Evolutionary conservation across 2,888 invertebrate genomes (phyloP).

Genomic region (Lymantria monacha): DNA sequence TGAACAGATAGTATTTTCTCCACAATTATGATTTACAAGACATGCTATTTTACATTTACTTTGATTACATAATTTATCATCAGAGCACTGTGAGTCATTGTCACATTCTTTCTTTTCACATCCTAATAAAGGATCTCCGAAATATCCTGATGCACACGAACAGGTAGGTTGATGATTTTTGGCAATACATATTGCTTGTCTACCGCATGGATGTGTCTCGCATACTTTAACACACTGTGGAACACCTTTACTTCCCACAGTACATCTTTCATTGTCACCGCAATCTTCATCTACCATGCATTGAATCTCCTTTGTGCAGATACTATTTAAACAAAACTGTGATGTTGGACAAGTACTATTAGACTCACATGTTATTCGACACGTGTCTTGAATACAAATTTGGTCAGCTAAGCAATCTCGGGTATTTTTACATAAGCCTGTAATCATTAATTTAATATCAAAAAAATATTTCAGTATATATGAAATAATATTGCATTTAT

Average conservation of each 20-base stretch:
- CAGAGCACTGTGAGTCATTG: slow-evolving; percentile 86
- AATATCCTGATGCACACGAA: slow-evolving; percentile 89
- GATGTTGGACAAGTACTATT: slow-evolving; percentile 92
- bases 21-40: slow-evolving; percentile 91
- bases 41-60: slow-evolving; percentile 94
- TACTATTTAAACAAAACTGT: slow-evolving; percentile 91
- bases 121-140: slow-evolving; percentile 90
- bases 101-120: slow-evolving; percentile 92
- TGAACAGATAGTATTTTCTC: slow-evolving; percentile 92
- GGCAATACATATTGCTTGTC: slow-evolving; percentile 91
- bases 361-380: slow-evolving; percentile 90
- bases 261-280: slow-evolving; percentile 87
- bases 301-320: slow-evolving; percentile 91
- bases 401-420: slow-evolving; percentile 94
- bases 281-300: slow-evolving; percentile 90
- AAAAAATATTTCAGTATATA: not conserved
- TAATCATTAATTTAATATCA: slow-evolving; percentile 23
- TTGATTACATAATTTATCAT: slow-evolving; percentile 91
- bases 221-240: slow-evolving; percentile 90
- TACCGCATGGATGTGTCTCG: slow-evolving; percentile 87
- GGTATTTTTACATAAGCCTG: slow-evolving; percentile 88
- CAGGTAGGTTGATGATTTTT: slow-evolving; percentile 89
- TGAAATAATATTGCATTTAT: not conserved
- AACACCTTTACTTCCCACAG: slow-evolving; percentile 85
- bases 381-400: slow-evolving; percentile 92